Percentiles rank a stretch among this genome's conserved stretches.
Conservation (phyloP, 23 tunicate genomes). For the Halocynthia roretzi region DNA sequence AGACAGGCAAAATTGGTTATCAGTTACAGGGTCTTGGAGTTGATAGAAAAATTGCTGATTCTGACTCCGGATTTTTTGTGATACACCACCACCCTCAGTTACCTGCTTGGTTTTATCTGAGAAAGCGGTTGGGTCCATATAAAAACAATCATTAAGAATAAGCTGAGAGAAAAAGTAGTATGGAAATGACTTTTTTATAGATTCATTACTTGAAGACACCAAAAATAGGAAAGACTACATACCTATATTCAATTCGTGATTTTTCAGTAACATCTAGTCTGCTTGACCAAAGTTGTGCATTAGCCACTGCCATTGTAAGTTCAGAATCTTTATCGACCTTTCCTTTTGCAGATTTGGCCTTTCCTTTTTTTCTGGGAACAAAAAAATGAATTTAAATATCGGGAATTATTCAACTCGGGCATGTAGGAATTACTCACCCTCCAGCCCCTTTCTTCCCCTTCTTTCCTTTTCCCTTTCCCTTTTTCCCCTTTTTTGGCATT, state of each 20-base stretch:
- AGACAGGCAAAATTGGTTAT: too few species aligned
- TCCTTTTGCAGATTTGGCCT: conserved; percentile 51
- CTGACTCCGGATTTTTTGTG: too few species aligned
- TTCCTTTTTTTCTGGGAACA: conserved; percentile 43
- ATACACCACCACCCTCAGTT: too few species aligned
- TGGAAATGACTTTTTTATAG: background rate
- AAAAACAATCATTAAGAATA: too few species aligned
- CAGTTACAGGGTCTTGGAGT: too few species aligned
- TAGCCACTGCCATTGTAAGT: conserved; percentile 65
- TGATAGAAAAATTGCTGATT: too few species aligned
- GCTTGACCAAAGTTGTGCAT: conserved; percentile 70
- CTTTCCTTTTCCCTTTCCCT: conserved; percentile 56
- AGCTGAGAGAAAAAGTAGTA: too few species aligned
- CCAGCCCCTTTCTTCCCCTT: conserved; percentile 41
- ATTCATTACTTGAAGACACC: background rate
- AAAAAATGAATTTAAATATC: background rate
- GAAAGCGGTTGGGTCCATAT: too few species aligned
- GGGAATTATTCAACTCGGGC: background rate
- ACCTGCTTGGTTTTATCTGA: too few species aligned
- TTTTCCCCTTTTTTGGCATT: conserved; percentile 82
- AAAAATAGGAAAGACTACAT: background rate
- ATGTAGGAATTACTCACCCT: conserved; percentile 27
- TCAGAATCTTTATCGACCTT: conserved; percentile 72
- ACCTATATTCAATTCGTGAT: conserved; percentile 84
- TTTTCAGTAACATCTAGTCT: conserved; percentile 61